A percentile compares a stretch with the other conserved stretches of the same genome.
Evolutionary conservation across 2,888 invertebrate species (phyloP).

Genomic region (Lasius fuliginosus): DNA sequence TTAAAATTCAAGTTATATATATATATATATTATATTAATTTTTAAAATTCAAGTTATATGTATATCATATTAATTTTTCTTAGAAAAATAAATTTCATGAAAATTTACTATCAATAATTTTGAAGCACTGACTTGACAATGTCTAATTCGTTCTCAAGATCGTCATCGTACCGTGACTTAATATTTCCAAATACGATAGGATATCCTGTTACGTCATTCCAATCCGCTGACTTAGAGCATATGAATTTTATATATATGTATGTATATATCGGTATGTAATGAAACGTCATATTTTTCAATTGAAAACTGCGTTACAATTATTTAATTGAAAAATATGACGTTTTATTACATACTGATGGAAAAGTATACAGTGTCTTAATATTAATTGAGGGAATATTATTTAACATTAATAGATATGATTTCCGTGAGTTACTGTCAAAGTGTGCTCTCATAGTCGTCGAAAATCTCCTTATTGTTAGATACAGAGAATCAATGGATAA

Average conservation of each 20-base stretch:
- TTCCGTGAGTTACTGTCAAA: neutral
- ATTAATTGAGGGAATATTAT: neutral
- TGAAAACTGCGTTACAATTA: no score
- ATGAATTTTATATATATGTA: conserved; percentile 15
- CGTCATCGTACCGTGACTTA: conserved; percentile 10
- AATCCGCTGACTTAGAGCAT: conserved; percentile 24
- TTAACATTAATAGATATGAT: neutral
- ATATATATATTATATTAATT: no score
- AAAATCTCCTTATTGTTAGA: conserved; percentile 4
- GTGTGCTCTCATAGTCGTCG: neutral
- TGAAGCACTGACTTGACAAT: neutral
- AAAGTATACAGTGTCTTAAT: neutral
- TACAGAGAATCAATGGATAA: conserved; percentile 27
- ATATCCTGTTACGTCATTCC: conserved; percentile 44
- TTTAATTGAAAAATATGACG: neutral
- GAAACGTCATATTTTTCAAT: no score
- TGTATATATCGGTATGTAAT: no score
- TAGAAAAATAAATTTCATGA: neutral
- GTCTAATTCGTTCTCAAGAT: neutral
- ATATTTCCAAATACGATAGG: conserved; percentile 40
- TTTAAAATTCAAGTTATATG: no score
- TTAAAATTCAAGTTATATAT: neutral
- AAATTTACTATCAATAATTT: neutral
- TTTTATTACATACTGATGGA: neutral
- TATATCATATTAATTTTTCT: neutral